These are phyloP conservation scores for Macroglossus sobrinus DNA, from an alignment of 2,113 vertebrate genomes.

Conservation along the genomic window DNA sequence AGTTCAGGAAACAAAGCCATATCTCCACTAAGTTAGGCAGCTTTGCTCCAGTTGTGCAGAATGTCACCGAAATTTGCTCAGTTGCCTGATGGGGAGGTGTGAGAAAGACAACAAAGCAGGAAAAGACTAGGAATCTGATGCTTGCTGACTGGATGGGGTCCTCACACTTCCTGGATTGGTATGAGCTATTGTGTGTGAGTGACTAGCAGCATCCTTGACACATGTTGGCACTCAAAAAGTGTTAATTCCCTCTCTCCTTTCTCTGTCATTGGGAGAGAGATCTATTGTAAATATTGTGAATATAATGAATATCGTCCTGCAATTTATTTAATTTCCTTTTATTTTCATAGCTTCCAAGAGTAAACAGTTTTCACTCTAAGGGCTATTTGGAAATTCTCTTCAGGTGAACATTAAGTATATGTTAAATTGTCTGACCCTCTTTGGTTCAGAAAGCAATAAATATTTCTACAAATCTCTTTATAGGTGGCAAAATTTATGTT, in stretches of 20 bases:
- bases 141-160: background rate
- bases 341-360: background rate
- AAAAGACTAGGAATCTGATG: background rate
- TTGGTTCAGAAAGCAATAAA: slow-evolving; percentile 4
- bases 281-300: background rate
- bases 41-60: background rate
- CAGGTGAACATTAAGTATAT: background rate
- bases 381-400: slow-evolving; percentile 11
- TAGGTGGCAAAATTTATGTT: background rate
- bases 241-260: background rate
- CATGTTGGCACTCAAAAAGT: background rate
- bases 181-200: background rate
- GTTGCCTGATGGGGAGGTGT: background rate
- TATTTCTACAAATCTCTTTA: background rate
- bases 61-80: background rate
- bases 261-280: background rate
- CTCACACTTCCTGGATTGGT: background rate
- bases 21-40: background rate
- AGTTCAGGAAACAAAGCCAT: slow-evolving; percentile 4
- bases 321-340: slow-evolving; percentile 39
- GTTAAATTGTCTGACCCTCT: background rate
- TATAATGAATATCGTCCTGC: background rate
- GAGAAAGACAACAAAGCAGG: background rate
- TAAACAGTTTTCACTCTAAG: slow-evolving; percentile 1
- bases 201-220: background rate